Conservation (phyloP, 2,113 vertebrate genomes). For the Chamaetylas fuelleborni region DNA sequence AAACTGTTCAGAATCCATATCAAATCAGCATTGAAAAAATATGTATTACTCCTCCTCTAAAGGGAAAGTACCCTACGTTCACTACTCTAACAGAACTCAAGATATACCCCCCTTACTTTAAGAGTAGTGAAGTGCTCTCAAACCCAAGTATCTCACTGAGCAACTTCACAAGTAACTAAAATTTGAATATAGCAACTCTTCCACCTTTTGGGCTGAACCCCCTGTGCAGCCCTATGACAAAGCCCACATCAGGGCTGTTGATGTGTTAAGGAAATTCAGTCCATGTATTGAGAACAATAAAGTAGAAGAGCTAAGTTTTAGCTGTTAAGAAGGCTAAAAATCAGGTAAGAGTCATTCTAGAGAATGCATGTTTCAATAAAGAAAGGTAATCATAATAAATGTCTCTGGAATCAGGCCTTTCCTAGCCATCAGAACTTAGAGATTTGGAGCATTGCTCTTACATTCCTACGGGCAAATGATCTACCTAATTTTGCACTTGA, state of each 20-base stretch:
- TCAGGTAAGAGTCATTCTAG: background rate
- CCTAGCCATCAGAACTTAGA: background rate
- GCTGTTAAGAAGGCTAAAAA: background rate
- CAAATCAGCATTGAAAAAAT: background rate
- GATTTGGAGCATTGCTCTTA: background rate
- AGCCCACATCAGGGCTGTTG: background rate
- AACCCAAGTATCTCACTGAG: background rate
- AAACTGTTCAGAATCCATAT: background rate
- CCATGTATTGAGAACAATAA: background rate
- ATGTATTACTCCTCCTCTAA: background rate
- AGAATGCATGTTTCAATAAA: background rate
- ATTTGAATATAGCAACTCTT: background rate
- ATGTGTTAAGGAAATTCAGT: background rate
- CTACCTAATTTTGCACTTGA: background rate
- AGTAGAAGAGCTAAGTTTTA: background rate
- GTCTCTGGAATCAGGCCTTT: background rate
- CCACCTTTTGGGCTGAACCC: background rate
- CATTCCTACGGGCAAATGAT: rapidly evolving
- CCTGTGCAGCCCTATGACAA: background rate
- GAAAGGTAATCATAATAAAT: background rate
- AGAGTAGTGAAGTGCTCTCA: background rate
- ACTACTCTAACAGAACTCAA: background rate
- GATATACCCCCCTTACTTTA: background rate
- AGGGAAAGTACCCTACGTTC: background rate
- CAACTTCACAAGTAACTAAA: background rate